Percentiles rank a stretch among this genome's conserved stretches.
Evolutionary conservation across 2,113 vertebrate genomes (phyloP).

Genomic region (Triplophysa rosa): DNA sequence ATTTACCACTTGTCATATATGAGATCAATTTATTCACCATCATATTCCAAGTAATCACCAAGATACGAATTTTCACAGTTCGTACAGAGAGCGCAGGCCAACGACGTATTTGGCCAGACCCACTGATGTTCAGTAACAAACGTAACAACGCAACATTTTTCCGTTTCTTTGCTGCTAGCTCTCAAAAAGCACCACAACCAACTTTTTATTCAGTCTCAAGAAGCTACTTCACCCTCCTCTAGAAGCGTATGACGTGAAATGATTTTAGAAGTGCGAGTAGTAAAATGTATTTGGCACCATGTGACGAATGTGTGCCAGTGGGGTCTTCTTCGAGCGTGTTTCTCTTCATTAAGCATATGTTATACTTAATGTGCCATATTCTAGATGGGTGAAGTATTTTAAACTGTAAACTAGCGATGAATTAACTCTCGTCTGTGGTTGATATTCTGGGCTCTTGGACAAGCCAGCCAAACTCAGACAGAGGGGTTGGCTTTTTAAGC

Average conservation of each 20-base stretch:
- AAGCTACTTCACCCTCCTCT: constrained; percentile 54
- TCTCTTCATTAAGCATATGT: constrained; percentile 57
- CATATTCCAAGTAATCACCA: neutral
- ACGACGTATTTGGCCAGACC: neutral
- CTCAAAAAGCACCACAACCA: constrained; percentile 50
- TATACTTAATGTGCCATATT: constrained; percentile 70
- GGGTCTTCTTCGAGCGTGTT: constrained; percentile 57
- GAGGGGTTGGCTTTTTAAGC: constrained; percentile 30
- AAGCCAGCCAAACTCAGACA: constrained; percentile 39
- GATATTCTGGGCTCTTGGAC: constrained; percentile 50
- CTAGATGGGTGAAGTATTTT: constrained; percentile 61
- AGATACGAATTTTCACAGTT: neutral
- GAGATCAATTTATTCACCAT: neutral
- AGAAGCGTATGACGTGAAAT: constrained; percentile 50
- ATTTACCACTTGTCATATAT: constrained; percentile 12
- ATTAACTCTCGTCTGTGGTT: constrained; percentile 55
- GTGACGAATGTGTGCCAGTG: constrained; percentile 44
- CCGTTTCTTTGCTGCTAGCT: constrained; percentile 65
- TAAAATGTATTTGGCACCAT: constrained; percentile 44
- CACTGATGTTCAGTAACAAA: constrained; percentile 13
- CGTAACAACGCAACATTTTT: constrained; percentile 11
- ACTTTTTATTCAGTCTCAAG: constrained; percentile 39
- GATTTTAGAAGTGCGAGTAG: constrained; percentile 42
- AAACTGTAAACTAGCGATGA: constrained; percentile 66
- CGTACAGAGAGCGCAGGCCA: neutral